Evolutionary conservation across 1,140 invertebrate genomes (phyloP).

Genomic region (Hylyphantes graminicola): DNA sequence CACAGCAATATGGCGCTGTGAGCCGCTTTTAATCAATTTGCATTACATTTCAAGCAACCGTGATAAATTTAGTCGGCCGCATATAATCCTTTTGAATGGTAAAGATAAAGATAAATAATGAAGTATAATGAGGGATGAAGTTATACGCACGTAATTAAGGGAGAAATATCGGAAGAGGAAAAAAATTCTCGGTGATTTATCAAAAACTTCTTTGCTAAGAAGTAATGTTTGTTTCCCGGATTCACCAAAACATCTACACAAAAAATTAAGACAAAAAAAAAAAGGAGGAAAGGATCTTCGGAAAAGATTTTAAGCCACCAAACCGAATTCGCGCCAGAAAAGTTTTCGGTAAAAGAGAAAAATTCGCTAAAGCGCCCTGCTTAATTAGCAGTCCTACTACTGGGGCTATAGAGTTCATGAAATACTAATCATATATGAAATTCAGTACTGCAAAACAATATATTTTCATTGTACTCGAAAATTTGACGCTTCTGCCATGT

Average conservation of each 20-base stretch:
- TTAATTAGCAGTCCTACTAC: too few species aligned
- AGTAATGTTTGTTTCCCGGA: slow-evolving; percentile 58
- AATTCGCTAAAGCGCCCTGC: slow-evolving; percentile 1
- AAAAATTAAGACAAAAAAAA: slow-evolving; percentile 1
- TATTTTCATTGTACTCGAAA: too few species aligned
- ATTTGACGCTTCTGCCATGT: too few species aligned
- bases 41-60: slow-evolving; percentile 57
- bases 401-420: too few species aligned
- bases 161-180: slow-evolving; percentile 39
- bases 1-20: slow-evolving; percentile 31
- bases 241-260: slow-evolving; percentile 37
- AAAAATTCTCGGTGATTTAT: slow-evolving; percentile 54
- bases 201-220: slow-evolving; percentile 44
- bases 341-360: slow-evolving; percentile 28
- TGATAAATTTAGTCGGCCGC: slow-evolving; percentile 56
- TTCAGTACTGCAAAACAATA: too few species aligned
- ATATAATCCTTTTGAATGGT: slow-evolving; percentile 56
- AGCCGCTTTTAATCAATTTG: slow-evolving; percentile 58
- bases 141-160: slow-evolving; percentile 52
- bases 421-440: too few species aligned
- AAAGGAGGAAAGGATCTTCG: slow-evolving; percentile 41
- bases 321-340: slow-evolving; percentile 49
- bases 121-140: slow-evolving; percentile 56
- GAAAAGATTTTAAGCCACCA: slow-evolving; percentile 54
- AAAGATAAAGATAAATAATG: slow-evolving; percentile 61